Evolutionary conservation across 1,140 invertebrate genomes (phyloP).

Genomic region (Popillia japonica): DNA sequence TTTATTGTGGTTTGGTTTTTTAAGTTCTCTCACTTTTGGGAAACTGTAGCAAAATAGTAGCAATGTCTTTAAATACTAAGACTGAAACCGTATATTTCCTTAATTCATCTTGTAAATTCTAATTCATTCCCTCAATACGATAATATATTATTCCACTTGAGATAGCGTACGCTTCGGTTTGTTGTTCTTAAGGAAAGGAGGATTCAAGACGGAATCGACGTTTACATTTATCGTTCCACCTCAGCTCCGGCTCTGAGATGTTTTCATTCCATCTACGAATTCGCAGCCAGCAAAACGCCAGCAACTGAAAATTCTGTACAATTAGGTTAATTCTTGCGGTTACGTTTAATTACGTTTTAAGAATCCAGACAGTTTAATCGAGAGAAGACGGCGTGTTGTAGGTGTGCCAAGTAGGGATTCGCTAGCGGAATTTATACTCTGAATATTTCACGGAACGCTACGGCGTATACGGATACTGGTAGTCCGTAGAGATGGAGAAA

Average conservation of each 20-base stretch:
- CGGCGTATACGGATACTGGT: too few relatives aligned
- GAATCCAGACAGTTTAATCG: constrained; percentile 1
- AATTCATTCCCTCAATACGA: not conserved
- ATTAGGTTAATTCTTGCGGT: not conserved
- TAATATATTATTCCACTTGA: not conserved
- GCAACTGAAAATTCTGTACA: not conserved
- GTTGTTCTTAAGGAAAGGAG: not conserved
- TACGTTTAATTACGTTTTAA: constrained; percentile 7
- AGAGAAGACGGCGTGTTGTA: constrained; percentile 1
- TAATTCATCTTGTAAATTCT: too few relatives aligned
- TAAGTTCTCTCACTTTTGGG: too few relatives aligned
- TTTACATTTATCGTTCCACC: not conserved
- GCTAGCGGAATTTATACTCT: not conserved
- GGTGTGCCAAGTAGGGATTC: constrained; percentile 3
- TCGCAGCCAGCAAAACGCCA: not conserved
- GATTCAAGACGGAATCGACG: not conserved
- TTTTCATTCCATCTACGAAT: not conserved
- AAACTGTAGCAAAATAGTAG: too few relatives aligned
- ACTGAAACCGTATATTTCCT: too few relatives aligned
- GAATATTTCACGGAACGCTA: not conserved
- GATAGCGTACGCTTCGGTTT: not conserved
- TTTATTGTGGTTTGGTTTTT: too few relatives aligned
- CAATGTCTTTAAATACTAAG: too few relatives aligned
- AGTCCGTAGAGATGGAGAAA: too few relatives aligned
- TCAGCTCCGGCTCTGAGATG: not conserved